Evolutionary conservation across 2,797 vertebrate genomes (phyloP).

Genomic region (Carduelis carduelis): DNA sequence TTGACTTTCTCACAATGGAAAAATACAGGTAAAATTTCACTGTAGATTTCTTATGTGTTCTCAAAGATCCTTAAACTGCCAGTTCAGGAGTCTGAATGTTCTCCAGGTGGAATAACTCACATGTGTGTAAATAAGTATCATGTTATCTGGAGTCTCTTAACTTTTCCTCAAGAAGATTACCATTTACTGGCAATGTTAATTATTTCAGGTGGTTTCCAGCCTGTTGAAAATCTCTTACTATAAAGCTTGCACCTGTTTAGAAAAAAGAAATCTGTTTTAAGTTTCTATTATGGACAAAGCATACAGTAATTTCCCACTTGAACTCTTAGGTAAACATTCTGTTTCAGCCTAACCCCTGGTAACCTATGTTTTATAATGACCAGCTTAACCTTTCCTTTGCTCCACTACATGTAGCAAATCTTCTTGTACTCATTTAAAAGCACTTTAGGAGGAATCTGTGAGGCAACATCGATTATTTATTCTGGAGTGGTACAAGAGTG

Average conservation of each 20-base stretch:
- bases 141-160: neutral
- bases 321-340: neutral
- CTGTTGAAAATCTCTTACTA: neutral
- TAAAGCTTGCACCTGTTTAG: neutral
- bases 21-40: neutral
- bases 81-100: neutral
- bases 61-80: neutral
- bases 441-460: neutral
- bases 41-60: neutral
- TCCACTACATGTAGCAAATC: neutral
- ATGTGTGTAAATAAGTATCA: neutral
- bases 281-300: neutral
- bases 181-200: neutral
- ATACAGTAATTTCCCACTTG: slow-evolving; percentile 15
- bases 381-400: slow-evolving; percentile 32
- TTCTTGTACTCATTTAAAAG: neutral
- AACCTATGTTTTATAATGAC: neutral
- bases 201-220: neutral
- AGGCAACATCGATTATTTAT: neutral
- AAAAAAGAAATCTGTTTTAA: neutral
- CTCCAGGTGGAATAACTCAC: neutral
- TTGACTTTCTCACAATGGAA: neutral
- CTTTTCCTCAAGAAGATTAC: neutral
- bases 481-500: neutral
- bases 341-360: slow-evolving; percentile 1